These are phyloP conservation scores for Percopsis omiscomaycus DNA, from an alignment of 2,797 vertebrate genomes.

Conservation along the genomic window DNA sequence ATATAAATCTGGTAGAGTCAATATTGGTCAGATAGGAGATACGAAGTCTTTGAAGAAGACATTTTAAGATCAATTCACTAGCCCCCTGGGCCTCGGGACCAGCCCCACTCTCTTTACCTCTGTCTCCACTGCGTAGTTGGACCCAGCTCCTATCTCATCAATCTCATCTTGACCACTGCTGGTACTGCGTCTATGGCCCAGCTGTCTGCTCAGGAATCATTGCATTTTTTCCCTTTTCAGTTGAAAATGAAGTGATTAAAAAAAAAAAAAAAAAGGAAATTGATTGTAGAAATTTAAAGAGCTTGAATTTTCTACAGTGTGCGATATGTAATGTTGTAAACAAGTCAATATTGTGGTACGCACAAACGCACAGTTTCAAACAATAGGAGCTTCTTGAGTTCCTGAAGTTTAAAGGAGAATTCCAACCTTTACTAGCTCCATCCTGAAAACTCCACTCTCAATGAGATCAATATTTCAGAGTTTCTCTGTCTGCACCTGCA, in stretches of 20 bases:
- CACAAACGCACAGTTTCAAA: conserved; percentile 4
- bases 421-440: conserved; percentile 31
- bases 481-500: conserved; percentile 9
- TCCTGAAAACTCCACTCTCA: conserved; percentile 12
- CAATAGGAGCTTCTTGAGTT: conserved; percentile 30
- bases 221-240: conserved; percentile 21
- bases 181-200: conserved; percentile 46
- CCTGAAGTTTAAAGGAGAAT: conserved; percentile 27
- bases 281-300: too few species aligned
- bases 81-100: conserved; percentile 43
- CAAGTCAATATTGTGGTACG: too few species aligned
- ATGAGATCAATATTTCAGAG: conserved; percentile 1
- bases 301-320: too few species aligned
- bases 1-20: conserved; percentile 72
- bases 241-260: neutral
- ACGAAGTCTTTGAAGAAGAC: conserved; percentile 64
- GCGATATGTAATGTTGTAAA: too few species aligned
- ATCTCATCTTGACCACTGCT: conserved; percentile 59
- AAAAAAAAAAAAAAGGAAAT: neutral
- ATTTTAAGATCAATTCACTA: conserved; percentile 59
- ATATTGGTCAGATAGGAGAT: conserved; percentile 69
- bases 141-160: conserved; percentile 48
- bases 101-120: conserved; percentile 35
- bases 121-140: conserved; percentile 27
- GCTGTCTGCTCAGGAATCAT: conserved; percentile 59